These are phyloP conservation scores for Hylaea fasciaria DNA, from an alignment of 2,888 invertebrate genomes.

Conservation along the genomic window DNA sequence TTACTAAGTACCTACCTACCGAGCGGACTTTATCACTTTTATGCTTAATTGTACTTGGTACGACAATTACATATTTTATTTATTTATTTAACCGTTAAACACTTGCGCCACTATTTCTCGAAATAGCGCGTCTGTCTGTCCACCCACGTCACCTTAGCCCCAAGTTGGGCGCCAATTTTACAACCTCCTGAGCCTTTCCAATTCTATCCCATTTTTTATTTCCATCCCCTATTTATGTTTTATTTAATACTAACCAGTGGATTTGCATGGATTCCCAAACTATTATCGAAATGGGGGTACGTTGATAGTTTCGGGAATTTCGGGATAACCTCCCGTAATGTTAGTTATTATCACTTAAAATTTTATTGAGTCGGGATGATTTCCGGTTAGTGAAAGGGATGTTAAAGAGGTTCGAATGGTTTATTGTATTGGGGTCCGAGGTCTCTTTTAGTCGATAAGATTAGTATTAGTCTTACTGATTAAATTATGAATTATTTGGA, in stretches of 20 bases:
- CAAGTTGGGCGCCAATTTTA: slow-evolving; percentile 30
- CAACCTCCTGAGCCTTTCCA: slow-evolving; percentile 53
- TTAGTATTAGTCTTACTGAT: not conserved
- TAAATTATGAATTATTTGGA: not conserved
- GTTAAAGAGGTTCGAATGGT: slow-evolving; percentile 13
- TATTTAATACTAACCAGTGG: slow-evolving; percentile 73
- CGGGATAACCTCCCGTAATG: slow-evolving; percentile 53
- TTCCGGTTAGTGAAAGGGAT: slow-evolving; percentile 32
- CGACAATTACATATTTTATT: no score
- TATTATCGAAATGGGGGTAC: slow-evolving; percentile 30
- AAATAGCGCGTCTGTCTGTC: slow-evolving; percentile 18
- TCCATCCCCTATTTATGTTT: slow-evolving; percentile 72
- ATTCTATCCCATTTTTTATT: slow-evolving; percentile 80
- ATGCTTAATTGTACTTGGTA: no score
- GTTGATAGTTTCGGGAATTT: slow-evolving; percentile 49
- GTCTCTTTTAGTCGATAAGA: slow-evolving; percentile 19
- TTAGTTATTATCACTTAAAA: slow-evolving; percentile 61
- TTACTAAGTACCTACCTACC: no score
- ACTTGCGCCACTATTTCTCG: not conserved
- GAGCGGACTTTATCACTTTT: no score
- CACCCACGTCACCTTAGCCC: slow-evolving; percentile 24
- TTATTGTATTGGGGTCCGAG: slow-evolving; percentile 25
- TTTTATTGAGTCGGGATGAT: slow-evolving; percentile 59
- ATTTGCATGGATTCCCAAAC: slow-evolving; percentile 71
- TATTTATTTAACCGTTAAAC: no score